These are phyloP conservation scores for Tenthredo notha DNA, from an alignment of 2,888 invertebrate genomes.

Conservation along the genomic window DNA sequence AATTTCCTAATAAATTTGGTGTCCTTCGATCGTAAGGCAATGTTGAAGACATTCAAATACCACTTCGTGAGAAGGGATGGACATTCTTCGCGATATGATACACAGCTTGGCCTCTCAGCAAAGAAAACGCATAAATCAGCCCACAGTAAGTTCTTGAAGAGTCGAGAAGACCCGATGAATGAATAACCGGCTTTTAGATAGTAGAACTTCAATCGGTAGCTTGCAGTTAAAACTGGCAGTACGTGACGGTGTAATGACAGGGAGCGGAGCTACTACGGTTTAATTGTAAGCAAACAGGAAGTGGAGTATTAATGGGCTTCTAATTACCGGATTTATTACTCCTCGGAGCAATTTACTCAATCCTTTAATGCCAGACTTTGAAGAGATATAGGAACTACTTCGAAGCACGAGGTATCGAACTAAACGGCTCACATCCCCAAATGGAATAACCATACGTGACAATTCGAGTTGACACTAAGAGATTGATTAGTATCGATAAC, in stretches of 20 bases:
- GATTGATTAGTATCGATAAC: slow-evolving; percentile 15
- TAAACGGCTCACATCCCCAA: not conserved
- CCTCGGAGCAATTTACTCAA: not conserved
- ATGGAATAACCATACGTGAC: not conserved
- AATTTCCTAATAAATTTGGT: not conserved
- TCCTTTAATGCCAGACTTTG: not conserved
- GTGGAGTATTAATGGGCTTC: slow-evolving; percentile 7
- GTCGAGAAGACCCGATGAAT: not conserved
- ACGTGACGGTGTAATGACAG: slow-evolving; percentile 22
- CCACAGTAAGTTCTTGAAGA: not conserved
- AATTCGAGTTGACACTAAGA: not conserved
- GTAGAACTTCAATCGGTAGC: not conserved
- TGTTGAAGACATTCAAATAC: not conserved
- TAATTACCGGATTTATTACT: slow-evolving; percentile 28
- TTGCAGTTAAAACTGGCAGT: not conserved
- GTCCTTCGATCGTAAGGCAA: not conserved
- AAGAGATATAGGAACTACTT: not conserved
- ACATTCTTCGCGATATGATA: no score
- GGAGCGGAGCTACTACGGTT: slow-evolving; percentile 1
- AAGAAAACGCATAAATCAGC: slow-evolving; percentile 24
- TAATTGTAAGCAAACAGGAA: slow-evolving; percentile 35
- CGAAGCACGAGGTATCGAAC: not conserved
- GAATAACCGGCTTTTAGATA: not conserved
- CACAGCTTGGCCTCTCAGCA: not conserved
- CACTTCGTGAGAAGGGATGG: not conserved